Evolutionary conservation across 2,797 vertebrate species (phyloP).

Genomic region (Hozukius guyotensis): DNA sequence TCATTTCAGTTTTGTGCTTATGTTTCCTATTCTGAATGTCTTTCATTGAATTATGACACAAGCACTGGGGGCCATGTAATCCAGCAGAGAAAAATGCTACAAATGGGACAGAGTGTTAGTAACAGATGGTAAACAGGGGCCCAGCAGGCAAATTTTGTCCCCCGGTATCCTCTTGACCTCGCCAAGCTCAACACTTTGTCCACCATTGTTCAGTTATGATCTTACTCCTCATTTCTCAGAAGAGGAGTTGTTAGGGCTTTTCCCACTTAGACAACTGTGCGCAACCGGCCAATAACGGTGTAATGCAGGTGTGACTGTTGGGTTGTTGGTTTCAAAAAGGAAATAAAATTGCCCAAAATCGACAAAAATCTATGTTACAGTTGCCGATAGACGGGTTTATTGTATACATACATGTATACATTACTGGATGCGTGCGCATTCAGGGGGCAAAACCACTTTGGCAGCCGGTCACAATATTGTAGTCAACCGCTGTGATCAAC

Average conservation of each 20-base stretch:
- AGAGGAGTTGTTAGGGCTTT: neutral
- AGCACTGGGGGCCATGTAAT: neutral
- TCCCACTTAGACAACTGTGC: neutral
- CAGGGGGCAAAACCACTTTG: no score
- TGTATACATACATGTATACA: no score
- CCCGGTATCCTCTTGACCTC: fast-evolving
- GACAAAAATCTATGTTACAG: neutral
- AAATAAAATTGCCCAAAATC: neutral
- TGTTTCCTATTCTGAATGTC: neutral
- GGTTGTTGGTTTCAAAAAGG: neutral
- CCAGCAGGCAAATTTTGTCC: neutral
- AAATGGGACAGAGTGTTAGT: neutral
- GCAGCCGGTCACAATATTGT: no score
- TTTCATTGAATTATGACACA: neutral
- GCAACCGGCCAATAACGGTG: neutral
- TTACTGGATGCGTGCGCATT: no score
- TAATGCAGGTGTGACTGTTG: neutral
- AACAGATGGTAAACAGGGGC: neutral
- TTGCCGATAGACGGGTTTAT: no score
- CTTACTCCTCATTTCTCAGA: neutral
- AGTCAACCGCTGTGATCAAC: no score
- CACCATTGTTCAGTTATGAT: neutral
- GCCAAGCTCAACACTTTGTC: neutral
- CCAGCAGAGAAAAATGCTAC: neutral
- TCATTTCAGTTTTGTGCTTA: neutral